Base-by-base conservation (phyloP, 2,113 vertebrate genomes). In the Phaethornis superciliosus region DNA sequence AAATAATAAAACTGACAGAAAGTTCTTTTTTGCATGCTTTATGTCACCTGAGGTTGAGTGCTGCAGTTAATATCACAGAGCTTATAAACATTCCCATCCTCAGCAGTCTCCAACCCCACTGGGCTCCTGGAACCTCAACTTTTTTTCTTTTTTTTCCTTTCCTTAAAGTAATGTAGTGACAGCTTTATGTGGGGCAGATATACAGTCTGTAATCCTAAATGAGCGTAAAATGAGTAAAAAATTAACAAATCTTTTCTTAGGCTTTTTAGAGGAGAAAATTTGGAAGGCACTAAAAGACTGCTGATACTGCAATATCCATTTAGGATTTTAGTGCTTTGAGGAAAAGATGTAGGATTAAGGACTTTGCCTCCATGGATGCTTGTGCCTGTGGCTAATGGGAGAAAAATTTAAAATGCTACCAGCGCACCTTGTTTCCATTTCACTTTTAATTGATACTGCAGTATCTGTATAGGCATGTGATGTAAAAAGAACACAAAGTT, bases 1-100 rank as follows among this genome's bases (percentile, higher is more conserved):
- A 98, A 98, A 98, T 98, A 98, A 98, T 98, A 98, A 98, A 98
- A 98, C 98, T 98, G 98, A 98, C 98, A 98, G 98, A 98, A 98
- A 98, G 97, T 98, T 98, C 98, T 98, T 97, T 98, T 98, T 98
- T 98, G 97, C 97, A 98, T 98, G 98, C 97, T 98, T 98, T 98
- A 98, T 98, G 97, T 98, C 97, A 97, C 97, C 97, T 97, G 97
- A 97, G 98, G 98, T 98, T 97, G 98, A 98, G 96, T 97, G 97
- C 97, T 95, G 98, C 98, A 97, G 98, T 98, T 98, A 98, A 98
- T 98, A 98, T 97, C 95, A 85, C 93, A 94, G 96, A 96, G 97
- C 97, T 96, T 98, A 98, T 98, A 98, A 98, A 98, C 97, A 98
- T 96, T 97, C 97, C 86, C 89, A 96, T 97, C 95, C 94, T 89